Evolutionary conservation across 2,113 vertebrate species (phyloP).

Genomic region (Argyrosomus japonicus): DNA sequence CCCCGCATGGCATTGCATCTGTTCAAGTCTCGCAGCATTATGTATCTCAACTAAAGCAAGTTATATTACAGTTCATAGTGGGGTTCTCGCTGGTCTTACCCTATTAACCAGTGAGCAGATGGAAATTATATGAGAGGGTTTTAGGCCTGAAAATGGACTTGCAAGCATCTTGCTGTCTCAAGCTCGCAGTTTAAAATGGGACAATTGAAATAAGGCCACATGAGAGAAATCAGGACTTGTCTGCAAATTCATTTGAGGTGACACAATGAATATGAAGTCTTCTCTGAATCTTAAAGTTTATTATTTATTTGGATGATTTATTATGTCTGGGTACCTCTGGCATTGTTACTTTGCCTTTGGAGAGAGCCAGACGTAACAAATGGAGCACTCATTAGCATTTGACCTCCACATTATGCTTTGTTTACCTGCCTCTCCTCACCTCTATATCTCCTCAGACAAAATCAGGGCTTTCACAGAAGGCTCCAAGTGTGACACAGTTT

Average conservation of each 20-base stretch:
- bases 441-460: slow-evolving; percentile 75
- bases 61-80: slow-evolving; percentile 51
- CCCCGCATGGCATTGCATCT: slow-evolving; percentile 72
- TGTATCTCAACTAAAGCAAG: slow-evolving; percentile 47
- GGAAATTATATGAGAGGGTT: slow-evolving; percentile 54
- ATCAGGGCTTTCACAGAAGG: slow-evolving; percentile 63
- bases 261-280: slow-evolving; percentile 48
- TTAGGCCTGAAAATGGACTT: slow-evolving; percentile 57
- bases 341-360: slow-evolving; percentile 67
- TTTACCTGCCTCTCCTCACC: slow-evolving; percentile 78
- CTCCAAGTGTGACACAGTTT: slow-evolving; percentile 72
- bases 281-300: slow-evolving; percentile 57
- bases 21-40: slow-evolving; percentile 53
- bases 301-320: slow-evolving; percentile 80
- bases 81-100: slow-evolving; percentile 58
- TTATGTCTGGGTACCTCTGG: slow-evolving; percentile 65
- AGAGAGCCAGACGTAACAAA: slow-evolving; percentile 73
- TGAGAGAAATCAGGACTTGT: slow-evolving; percentile 60
- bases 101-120: slow-evolving; percentile 73
- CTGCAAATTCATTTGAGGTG: slow-evolving; percentile 50
- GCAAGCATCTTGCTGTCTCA: slow-evolving; percentile 42
- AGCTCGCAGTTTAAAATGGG: slow-evolving; percentile 50
- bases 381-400: slow-evolving; percentile 80
- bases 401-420: slow-evolving; percentile 80
- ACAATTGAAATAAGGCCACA: slow-evolving; percentile 62